phyloP scores from a whole-genome alignment of 1,140 invertebrate species.

The Periplaneta americana region DNA sequence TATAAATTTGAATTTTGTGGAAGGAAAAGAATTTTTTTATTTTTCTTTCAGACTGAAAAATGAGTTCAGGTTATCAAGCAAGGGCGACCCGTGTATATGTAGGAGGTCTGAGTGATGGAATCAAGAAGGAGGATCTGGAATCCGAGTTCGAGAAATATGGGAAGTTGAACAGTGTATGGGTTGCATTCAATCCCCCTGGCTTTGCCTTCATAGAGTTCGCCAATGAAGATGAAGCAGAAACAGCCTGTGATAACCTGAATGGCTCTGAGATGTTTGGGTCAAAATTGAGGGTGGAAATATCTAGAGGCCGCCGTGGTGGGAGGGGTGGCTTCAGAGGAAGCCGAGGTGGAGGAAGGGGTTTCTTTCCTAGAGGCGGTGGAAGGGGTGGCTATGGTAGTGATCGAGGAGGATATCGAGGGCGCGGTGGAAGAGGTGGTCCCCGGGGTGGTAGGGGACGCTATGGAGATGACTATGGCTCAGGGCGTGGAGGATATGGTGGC shows the following conservation, averaged over 20 bases:
- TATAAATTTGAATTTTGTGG: not conserved
- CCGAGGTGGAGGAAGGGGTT: slow-evolving; percentile 40
- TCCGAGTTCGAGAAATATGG: slow-evolving; percentile 84
- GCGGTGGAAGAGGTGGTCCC: slow-evolving; percentile 35
- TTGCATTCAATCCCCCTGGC: slow-evolving; percentile 89
- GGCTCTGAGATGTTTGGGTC: slow-evolving; percentile 76
- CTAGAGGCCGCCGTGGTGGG: slow-evolving; percentile 57
- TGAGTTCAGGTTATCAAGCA: not conserved
- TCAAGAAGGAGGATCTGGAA: slow-evolving; percentile 85
- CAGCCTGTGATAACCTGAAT: slow-evolving; percentile 87
- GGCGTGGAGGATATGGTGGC: slow-evolving; percentile 34
- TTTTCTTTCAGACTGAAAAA: not conserved
- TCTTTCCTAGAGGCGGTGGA: slow-evolving; percentile 32
- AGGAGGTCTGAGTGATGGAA: slow-evolving; percentile 71
- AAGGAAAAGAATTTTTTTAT: not conserved
- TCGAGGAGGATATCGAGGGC: slow-evolving; percentile 39
- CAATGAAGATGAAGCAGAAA: slow-evolving; percentile 88
- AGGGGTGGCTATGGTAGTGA: slow-evolving; percentile 37
- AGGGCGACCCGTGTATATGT: slow-evolving; percentile 76
- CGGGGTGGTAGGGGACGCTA: slow-evolving; percentile 36
- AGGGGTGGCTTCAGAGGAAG: slow-evolving; percentile 40
- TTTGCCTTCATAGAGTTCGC: slow-evolving; percentile 99
- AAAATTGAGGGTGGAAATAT: slow-evolving; percentile 77
- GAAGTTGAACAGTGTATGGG: slow-evolving; percentile 89
- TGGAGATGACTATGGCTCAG: slow-evolving; percentile 26